Evolutionary conservation across 2,797 vertebrate species (phyloP).

Genomic region (Mustela erminea): DNA sequence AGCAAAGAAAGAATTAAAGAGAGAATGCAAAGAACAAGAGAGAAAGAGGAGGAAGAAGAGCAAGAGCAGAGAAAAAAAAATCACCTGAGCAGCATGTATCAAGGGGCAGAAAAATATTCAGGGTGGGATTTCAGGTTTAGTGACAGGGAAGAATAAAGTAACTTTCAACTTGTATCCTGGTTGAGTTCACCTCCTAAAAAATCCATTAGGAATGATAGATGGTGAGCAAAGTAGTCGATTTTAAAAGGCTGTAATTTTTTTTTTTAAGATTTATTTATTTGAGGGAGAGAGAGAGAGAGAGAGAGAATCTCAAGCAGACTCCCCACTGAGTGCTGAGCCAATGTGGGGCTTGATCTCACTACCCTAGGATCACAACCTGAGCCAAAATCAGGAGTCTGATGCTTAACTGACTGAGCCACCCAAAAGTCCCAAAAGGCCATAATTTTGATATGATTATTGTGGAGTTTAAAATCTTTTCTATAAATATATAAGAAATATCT

Average conservation of each 20-base stretch:
- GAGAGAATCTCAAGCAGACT: not conserved
- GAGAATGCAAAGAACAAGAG: not conserved
- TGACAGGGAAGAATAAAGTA: constrained; percentile 2
- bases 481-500: not conserved
- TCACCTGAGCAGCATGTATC: not conserved
- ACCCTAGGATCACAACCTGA: not conserved
- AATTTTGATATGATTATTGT: not conserved
- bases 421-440: not conserved
- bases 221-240: not conserved
- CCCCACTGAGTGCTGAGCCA: not conserved
- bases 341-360: not conserved
- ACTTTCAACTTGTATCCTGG: not conserved
- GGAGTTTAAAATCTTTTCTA: not conserved
- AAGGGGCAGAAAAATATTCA: not conserved
- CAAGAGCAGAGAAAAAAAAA: not conserved
- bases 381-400: not conserved
- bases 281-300: not conserved
- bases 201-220: not conserved
- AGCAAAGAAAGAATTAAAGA: not conserved
- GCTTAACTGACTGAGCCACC: not conserved
- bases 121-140: not conserved
- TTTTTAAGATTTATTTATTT: not conserved
- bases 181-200: not conserved
- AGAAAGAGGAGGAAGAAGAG: not conserved
- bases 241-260: not conserved